Evolutionary conservation across 2,888 invertebrate genomes (phyloP).

Genomic region (Ophion ventricosus): DNA sequence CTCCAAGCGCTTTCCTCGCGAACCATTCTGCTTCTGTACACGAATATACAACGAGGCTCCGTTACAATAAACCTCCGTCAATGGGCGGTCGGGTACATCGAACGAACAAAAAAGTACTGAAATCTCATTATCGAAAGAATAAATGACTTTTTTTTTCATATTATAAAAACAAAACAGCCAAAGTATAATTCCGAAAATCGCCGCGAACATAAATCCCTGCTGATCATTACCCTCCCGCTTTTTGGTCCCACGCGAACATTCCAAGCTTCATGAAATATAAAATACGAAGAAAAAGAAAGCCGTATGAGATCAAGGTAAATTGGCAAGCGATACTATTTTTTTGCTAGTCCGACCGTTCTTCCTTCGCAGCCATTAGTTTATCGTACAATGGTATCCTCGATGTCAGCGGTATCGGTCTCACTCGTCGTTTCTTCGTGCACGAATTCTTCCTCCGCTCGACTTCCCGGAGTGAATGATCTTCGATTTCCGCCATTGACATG

Average conservation of each 20-base stretch:
- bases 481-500: conserved; percentile 84
- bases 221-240: background rate
- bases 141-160: too few relatives aligned
- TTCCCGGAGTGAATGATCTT: conserved; percentile 58
- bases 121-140: too few relatives aligned
- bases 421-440: conserved; percentile 85
- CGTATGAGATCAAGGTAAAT: background rate
- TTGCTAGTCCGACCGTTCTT: conserved; percentile 85
- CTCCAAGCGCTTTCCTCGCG: conserved; percentile 80
- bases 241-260: too few relatives aligned
- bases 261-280: background rate
- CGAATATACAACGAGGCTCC: background rate
- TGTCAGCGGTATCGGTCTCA: conserved; percentile 88
- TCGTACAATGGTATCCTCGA: conserved; percentile 89
- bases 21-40: conserved; percentile 78
- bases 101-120: background rate
- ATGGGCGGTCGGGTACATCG: background rate
- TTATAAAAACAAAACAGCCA: too few relatives aligned
- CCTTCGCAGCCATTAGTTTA: conserved; percentile 89
- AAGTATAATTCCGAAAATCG: too few relatives aligned
- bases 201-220: too few relatives aligned
- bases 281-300: conserved; percentile 1
- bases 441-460: conserved; percentile 68
- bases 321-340: conserved; percentile 6
- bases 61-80: background rate